Conservation (phyloP, 2,797 vertebrate species). For the Ctenopoma multispine region DNA sequence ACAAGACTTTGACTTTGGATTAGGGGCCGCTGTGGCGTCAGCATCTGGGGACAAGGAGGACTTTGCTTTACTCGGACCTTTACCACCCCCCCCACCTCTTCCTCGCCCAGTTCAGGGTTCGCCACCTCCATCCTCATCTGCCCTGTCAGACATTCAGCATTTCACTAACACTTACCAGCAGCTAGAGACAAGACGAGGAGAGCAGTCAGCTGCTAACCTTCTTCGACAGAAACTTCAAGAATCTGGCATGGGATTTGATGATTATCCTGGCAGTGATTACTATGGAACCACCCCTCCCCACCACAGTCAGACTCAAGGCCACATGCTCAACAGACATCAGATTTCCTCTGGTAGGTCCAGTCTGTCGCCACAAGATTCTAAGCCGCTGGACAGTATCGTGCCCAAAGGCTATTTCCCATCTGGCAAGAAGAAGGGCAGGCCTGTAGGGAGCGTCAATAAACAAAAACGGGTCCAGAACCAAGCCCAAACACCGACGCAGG, state of each 20-base stretch:
- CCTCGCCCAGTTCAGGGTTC: constrained; percentile 85
- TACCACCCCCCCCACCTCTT: constrained; percentile 86
- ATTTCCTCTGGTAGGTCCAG: constrained; percentile 78
- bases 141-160: constrained; percentile 87
- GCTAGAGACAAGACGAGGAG: constrained; percentile 84
- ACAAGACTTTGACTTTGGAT: constrained; percentile 86
- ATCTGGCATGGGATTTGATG: constrained; percentile 84
- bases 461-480: constrained; percentile 91
- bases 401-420: constrained; percentile 99
- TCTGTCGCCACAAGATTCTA: constrained; percentile 79
- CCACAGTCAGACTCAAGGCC: constrained; percentile 78
- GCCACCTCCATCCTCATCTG: constrained; percentile 86
- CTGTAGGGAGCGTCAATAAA: constrained; percentile 98
- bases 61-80: constrained; percentile 84
- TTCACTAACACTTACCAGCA: constrained; percentile 88
- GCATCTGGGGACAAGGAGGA: constrained; percentile 83
- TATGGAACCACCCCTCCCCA: constrained; percentile 79
- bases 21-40: constrained; percentile 76
- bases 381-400: constrained; percentile 81
- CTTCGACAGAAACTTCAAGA: constrained; percentile 86
- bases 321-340: constrained; percentile 81
- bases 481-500: constrained; percentile 70
- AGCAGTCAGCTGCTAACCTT: constrained; percentile 84
- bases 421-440: constrained; percentile 98
- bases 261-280: constrained; percentile 84